Conservation (phyloP, 2,797 vertebrate genomes). For the Acipenser transmontanus region DNA sequence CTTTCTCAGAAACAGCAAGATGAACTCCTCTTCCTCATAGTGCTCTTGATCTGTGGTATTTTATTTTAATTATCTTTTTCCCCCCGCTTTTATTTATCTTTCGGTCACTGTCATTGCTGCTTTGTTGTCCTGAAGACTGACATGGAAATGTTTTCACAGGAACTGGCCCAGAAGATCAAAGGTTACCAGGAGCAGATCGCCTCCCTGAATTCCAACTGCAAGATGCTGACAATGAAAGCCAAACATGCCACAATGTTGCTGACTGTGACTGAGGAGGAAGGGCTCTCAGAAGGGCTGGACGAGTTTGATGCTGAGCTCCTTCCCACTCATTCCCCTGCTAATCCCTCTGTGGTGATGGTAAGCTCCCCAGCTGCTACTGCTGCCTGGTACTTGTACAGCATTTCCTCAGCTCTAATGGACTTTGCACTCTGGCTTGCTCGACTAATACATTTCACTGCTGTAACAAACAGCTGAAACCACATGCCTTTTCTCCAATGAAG, state of each 20-base stretch:
- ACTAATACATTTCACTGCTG: neutral
- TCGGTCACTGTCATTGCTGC: neutral
- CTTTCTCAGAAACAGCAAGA: constrained; percentile 44
- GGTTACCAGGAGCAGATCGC: constrained; percentile 96
- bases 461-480: neutral
- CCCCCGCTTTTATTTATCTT: neutral
- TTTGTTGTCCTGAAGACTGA: neutral
- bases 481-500: too few relatives aligned
- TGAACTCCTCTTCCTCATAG: constrained; percentile 27
- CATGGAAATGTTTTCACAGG: constrained; percentile 62
- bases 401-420: too few relatives aligned
- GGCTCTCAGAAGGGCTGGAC: constrained; percentile 72
- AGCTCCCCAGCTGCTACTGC: constrained; percentile 38
- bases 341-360: constrained; percentile 97
- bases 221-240: constrained; percentile 93
- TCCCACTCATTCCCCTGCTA: constrained; percentile 62
- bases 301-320: constrained; percentile 81
- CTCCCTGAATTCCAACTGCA: constrained; percentile 90
- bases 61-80: neutral
- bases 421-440: too few relatives aligned
- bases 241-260: constrained; percentile 75
- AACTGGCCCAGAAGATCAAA: constrained; percentile 92
- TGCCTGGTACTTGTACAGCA: too few relatives aligned
- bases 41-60: neutral
- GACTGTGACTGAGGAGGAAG: constrained; percentile 86